Evolutionary conservation across 2,797 vertebrate species (phyloP), one percentile per base, ranked within the genome.

Genomic region (Squalus acanthias): DNA sequence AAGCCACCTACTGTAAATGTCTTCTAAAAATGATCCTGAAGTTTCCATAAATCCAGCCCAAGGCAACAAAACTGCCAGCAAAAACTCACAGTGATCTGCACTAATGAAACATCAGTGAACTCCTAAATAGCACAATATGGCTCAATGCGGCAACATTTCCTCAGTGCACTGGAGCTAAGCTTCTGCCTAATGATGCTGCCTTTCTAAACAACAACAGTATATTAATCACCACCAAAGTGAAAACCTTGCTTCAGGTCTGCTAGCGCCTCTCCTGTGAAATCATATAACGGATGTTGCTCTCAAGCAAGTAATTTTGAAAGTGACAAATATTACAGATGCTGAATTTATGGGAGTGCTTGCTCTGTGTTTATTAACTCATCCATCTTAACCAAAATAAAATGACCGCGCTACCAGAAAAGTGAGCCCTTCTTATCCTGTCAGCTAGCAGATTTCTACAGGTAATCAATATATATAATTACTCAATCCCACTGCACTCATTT

Each of bases 281-380:
- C 97, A 97, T 96, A 97, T 97, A 98, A 98, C 97, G 96, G 97
- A 98, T 97, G 97, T 97, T 97, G 96, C 96, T 97, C 97, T 98
- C 97, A 97, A 97, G 96, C 97, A 96, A 97, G 97, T 97, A 97
- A 98, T 97, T 98, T 97, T 91, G 24, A 97, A 97, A 96, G 97
- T 98, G 97, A 98, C 97, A 98, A 98, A 98, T 98, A 98, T 97
- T 98, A 98, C 97, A 97, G 97, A 97, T 97, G 97, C 97, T 97
- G 97, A 97, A 98, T 98, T 98, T 98, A 98, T 97, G 97, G 97
- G 97, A 97, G 97, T 96, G 94, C 97, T 97, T 98, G 97, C 96
- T 98, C 96, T n/a, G 46, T 97, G 97, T 97, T 98, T 98, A 98
- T 98, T 98, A 98, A 97, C 97, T 97, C 97, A 98, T 98, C 97